These are phyloP conservation scores for Brassicogethes aeneus DNA, from an alignment of 2,888 invertebrate genomes.

Conservation along the genomic window DNA sequence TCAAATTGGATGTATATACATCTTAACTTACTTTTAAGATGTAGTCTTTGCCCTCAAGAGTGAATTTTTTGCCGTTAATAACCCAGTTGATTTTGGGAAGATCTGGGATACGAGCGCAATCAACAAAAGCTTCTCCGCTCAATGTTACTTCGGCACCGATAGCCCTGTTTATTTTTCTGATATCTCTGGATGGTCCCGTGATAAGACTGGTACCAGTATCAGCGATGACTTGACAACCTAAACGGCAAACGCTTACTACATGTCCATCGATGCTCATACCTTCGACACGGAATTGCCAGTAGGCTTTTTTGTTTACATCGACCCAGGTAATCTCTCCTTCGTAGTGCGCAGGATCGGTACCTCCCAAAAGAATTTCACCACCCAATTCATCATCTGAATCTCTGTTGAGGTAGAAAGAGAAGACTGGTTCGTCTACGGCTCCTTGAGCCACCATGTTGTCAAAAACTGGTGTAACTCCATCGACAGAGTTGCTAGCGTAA, in stretches of 20 bases:
- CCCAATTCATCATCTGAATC: slow-evolving; percentile 64
- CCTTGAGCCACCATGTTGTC: slow-evolving; percentile 77
- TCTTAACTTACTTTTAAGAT: slow-evolving; percentile 72
- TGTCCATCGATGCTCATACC: slow-evolving; percentile 77
- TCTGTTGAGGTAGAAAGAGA: slow-evolving; percentile 86
- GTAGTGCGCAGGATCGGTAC: slow-evolving; percentile 85
- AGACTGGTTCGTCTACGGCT: slow-evolving; percentile 57
- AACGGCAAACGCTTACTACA: slow-evolving; percentile 54
- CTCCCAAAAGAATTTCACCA: slow-evolving; percentile 87
- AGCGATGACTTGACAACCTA: slow-evolving; percentile 88
- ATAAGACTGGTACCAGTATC: slow-evolving; percentile 94
- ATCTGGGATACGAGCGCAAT: slow-evolving; percentile 65
- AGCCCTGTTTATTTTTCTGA: slow-evolving; percentile 65
- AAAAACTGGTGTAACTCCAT: slow-evolving; percentile 78
- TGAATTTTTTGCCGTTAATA: slow-evolving; percentile 64
- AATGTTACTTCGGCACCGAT: slow-evolving; percentile 76
- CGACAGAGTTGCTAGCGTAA: slow-evolving; percentile 75
- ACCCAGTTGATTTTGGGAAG: slow-evolving; percentile 72
- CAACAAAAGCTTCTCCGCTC: slow-evolving; percentile 65
- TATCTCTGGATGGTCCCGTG: slow-evolving; percentile 77
- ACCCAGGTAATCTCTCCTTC: slow-evolving; percentile 81
- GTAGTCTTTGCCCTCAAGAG: slow-evolving; percentile 74
- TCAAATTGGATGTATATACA: too few relatives aligned
- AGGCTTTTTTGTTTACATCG: slow-evolving; percentile 72
- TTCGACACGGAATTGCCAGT: slow-evolving; percentile 90